Evolutionary conservation across 2,888 invertebrate species (phyloP).

Genomic region (Neoascia interrupta): DNA sequence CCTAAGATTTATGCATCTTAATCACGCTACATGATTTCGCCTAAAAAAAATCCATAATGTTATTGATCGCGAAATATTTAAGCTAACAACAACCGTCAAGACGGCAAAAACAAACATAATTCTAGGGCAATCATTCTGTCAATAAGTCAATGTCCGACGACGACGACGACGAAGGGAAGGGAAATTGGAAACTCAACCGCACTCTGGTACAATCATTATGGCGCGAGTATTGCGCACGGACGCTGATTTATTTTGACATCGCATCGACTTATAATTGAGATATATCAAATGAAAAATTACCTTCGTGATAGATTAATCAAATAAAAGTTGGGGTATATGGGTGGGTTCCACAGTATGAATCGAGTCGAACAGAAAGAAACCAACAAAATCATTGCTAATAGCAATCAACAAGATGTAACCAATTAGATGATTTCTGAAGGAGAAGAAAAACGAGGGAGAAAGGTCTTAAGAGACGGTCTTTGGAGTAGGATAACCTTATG

Average conservation of each 20-base stretch:
- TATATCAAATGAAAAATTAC: constrained; percentile 72
- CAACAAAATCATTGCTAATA: constrained; percentile 58
- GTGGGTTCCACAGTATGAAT: constrained; percentile 33
- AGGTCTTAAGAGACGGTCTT: too few relatives aligned
- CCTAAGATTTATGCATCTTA: constrained; percentile 3
- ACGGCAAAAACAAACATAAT: constrained; percentile 48
- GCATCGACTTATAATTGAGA: constrained; percentile 72
- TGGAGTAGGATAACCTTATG: too few relatives aligned
- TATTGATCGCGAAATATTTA: constrained; percentile 44
- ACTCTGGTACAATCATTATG: not conserved
- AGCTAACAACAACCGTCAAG: constrained; percentile 24
- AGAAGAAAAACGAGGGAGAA: too few relatives aligned
- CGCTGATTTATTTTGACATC: constrained; percentile 70
- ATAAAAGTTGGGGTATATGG: constrained; percentile 33
- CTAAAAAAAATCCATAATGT: constrained; percentile 5
- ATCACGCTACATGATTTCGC: constrained; percentile 33
- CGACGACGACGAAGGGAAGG: constrained; percentile 41
- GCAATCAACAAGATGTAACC: constrained; percentile 59
- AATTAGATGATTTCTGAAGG: constrained; percentile 57
- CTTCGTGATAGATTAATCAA: constrained; percentile 72
- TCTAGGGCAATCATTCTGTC: constrained; percentile 54
- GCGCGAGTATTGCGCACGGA: constrained; percentile 48
- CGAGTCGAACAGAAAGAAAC: constrained; percentile 7
- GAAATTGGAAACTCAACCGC: constrained; percentile 28
- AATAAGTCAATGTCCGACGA: constrained; percentile 63